Conservation (phyloP, 2,888 invertebrate genomes). For the Venusia cambrica region DNA sequence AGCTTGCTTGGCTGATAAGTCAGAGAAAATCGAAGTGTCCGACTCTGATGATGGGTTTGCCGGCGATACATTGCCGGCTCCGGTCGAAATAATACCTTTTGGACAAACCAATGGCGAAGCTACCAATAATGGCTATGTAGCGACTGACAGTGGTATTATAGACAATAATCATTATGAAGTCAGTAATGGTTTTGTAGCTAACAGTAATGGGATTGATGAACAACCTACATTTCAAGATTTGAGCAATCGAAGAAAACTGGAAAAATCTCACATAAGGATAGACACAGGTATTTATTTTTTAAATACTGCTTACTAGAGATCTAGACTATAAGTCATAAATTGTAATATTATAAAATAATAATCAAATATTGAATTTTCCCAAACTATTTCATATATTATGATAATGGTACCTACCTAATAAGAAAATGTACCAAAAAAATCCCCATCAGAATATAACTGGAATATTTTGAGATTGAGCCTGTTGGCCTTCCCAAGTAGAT, state of each 20-base stretch:
- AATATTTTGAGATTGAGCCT: no score
- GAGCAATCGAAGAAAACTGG: slow-evolving; percentile 56
- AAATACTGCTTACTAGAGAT: no score
- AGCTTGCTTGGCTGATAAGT: slow-evolving; percentile 60
- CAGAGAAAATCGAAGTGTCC: slow-evolving; percentile 23
- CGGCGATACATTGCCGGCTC: slow-evolving; percentile 30
- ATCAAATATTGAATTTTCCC: no score
- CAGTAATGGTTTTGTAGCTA: slow-evolving; percentile 16
- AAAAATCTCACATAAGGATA: slow-evolving; percentile 61
- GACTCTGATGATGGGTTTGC: slow-evolving; percentile 28
- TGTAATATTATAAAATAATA: no score
- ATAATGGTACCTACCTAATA: no score
- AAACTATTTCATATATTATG: no score
- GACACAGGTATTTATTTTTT: slow-evolving; percentile 48
- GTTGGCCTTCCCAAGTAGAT: no score
- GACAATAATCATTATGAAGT: slow-evolving; percentile 25
- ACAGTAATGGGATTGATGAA: slow-evolving; percentile 20
- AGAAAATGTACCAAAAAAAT: no score
- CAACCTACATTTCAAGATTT: slow-evolving; percentile 38
- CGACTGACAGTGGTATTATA: no score
- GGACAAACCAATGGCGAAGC: no score
- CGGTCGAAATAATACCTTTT: slow-evolving; percentile 30
- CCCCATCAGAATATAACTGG: no score
- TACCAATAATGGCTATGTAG: slow-evolving; percentile 17
- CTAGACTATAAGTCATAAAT: no score